Conservation (phyloP, 2,113 vertebrate species). For the Ceratotherium simum region DNA sequence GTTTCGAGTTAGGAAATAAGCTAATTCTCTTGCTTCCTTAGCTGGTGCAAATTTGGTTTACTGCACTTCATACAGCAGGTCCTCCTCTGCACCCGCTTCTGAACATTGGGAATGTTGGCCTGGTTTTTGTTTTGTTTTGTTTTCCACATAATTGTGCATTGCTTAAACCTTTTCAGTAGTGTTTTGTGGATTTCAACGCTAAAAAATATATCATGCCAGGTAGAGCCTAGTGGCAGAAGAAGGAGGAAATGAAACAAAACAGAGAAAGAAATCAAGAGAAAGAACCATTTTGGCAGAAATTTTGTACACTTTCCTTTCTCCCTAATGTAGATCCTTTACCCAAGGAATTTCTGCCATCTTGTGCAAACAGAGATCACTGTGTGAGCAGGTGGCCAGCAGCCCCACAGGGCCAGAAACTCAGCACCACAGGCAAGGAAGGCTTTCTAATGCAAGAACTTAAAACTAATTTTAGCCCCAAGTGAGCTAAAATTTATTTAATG, state of each 20-base stretch:
- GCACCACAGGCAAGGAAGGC: background rate
- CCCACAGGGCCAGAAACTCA: background rate
- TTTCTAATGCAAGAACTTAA: background rate
- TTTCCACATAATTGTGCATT: background rate
- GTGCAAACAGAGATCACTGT: background rate
- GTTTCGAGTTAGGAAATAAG: background rate
- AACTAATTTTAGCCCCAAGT: background rate
- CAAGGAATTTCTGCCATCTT: background rate
- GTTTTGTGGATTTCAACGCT: background rate
- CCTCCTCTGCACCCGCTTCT: background rate
- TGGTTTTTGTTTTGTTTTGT: background rate
- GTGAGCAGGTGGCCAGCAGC: background rate
- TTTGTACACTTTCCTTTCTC: background rate
- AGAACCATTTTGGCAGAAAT: background rate
- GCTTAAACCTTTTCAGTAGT: conserved; percentile 34
- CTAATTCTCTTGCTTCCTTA: background rate
- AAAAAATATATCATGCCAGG: background rate
- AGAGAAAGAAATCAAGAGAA: background rate
- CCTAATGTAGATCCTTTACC: background rate
- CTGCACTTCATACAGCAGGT: background rate
- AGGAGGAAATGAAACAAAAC: background rate
- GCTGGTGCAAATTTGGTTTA: background rate
- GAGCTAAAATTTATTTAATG: background rate
- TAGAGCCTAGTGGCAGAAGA: background rate
- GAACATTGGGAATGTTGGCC: background rate